Percentiles rank a stretch among this genome's conserved stretches.
These are phyloP conservation scores for Anadara kagoshimensis DNA, from an alignment of 1,140 invertebrate species.

Conservation along the genomic window DNA sequence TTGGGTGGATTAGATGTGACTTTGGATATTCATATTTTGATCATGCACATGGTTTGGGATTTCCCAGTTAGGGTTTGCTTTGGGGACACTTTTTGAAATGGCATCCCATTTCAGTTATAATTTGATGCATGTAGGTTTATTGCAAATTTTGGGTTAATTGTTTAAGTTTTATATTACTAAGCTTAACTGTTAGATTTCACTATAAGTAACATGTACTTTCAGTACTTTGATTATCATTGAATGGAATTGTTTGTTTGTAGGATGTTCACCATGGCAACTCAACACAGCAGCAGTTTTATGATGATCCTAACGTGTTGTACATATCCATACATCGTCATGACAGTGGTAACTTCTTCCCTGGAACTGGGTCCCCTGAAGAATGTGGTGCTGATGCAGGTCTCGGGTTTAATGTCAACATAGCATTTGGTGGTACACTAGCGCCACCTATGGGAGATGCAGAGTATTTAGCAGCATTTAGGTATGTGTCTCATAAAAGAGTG, in stretches of 20 bases:
- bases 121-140: too few relatives aligned
- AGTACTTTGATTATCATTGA: too few relatives aligned
- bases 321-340: conserved; percentile 99
- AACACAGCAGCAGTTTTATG: conserved; percentile 98
- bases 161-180: too few relatives aligned
- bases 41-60: too few relatives aligned
- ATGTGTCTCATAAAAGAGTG: neutral
- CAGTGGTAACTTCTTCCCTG: conserved; percentile 99
- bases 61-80: too few relatives aligned
- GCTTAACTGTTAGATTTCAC: too few relatives aligned
- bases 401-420: conserved; percentile 97
- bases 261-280: conserved; percentile 99
- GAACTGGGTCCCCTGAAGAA: conserved; percentile 94
- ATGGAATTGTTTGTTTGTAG: conserved; percentile 73
- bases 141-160: too few relatives aligned
- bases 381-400: conserved; percentile 91
- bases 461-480: conserved; percentile 94
- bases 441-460: conserved; percentile 98
- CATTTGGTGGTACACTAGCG: conserved; percentile 93
- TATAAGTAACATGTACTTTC: too few relatives aligned
- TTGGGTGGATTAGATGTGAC: too few relatives aligned
- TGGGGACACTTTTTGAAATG: too few relatives aligned
- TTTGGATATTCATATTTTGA: too few relatives aligned
- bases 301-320: conserved; percentile 95
- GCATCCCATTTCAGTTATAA: too few relatives aligned